Percentiles rank a stretch among this genome's conserved stretches.
phyloP scores from a whole-genome alignment of 2,113 vertebrate genomes.

The Regulus satrapa region DNA sequence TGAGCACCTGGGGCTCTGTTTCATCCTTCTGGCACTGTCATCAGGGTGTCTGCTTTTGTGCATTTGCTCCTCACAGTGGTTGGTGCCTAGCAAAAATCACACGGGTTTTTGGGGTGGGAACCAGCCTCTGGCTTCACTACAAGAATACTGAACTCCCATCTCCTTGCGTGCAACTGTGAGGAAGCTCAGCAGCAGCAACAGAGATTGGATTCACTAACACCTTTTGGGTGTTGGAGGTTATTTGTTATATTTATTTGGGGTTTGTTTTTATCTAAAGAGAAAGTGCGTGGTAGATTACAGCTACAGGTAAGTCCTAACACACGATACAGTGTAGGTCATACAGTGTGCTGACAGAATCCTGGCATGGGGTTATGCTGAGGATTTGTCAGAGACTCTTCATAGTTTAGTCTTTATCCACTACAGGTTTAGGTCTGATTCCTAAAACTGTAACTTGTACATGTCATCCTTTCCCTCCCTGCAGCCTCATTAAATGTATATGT shows the following conservation, averaged over 20 bases:
- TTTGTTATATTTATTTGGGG: not conserved
- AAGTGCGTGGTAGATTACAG: not conserved
- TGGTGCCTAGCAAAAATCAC: not conserved
- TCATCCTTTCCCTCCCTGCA: not conserved
- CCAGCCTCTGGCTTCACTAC: not conserved
- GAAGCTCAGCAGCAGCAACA: not conserved
- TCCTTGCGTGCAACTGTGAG: not conserved
- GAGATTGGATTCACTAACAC: not conserved
- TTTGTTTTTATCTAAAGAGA: not conserved
- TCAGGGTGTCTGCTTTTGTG: not conserved
- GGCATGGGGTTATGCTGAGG: not conserved
- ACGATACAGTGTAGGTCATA: not conserved
- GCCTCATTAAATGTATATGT: not conserved
- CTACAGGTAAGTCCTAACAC: not conserved
- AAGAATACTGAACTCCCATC: not conserved
- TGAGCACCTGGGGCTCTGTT: not conserved
- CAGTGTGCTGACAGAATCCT: not conserved
- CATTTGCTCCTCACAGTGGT: not conserved
- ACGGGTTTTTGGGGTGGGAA: not conserved
- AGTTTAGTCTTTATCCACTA: not conserved
- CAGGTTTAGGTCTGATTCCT: not conserved
- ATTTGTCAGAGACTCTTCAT: not conserved
- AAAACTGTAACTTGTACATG: not conserved
- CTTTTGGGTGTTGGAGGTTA: not conserved
- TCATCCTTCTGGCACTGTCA: not conserved